Evolutionary conservation across 2,797 vertebrate genomes (phyloP).

Genomic region (Lagodon rhomboides): DNA sequence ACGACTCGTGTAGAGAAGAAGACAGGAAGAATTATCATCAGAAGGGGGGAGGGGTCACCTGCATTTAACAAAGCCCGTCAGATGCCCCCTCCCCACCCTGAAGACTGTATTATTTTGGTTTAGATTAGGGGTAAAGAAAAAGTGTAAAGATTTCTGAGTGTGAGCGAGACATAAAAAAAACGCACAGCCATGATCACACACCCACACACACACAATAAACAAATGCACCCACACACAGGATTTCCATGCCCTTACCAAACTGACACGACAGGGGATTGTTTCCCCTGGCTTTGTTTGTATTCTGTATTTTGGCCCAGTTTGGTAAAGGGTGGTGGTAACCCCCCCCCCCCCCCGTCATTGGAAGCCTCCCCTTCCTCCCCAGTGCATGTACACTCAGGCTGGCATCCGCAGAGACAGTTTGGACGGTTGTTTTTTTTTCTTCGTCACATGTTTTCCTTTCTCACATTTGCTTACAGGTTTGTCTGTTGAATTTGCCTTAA

Average conservation of each 20-base stretch:
- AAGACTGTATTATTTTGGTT: slow-evolving; percentile 82
- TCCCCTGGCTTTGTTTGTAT: slow-evolving; percentile 30
- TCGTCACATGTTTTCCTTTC: slow-evolving; percentile 16
- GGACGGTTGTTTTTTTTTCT: slow-evolving; percentile 40
- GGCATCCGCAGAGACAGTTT: slow-evolving; percentile 60
- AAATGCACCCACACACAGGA: slow-evolving; percentile 54
- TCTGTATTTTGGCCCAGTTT: slow-evolving; percentile 75
- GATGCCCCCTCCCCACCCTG: slow-evolving; percentile 65
- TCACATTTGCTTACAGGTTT: slow-evolving; percentile 23
- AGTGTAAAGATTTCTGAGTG: slow-evolving; percentile 68
- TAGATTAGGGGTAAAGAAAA: slow-evolving; percentile 73
- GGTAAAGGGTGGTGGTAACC: slow-evolving; percentile 63
- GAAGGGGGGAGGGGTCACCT: slow-evolving; percentile 62
- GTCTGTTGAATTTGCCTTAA: slow-evolving; percentile 72
- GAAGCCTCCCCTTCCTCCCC: slow-evolving; percentile 1
- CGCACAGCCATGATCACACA: slow-evolving; percentile 59
- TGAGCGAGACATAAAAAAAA: slow-evolving; percentile 59
- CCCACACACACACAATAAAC: slow-evolving; percentile 37
- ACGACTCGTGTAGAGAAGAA: slow-evolving; percentile 37
- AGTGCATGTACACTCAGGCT: slow-evolving; percentile 66
- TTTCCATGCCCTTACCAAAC: slow-evolving; percentile 72
- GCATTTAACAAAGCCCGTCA: slow-evolving; percentile 54
- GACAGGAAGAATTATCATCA: slow-evolving; percentile 25
- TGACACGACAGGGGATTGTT: background rate
- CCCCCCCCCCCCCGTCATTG: slow-evolving; percentile 39